These are phyloP conservation scores for Leptodactylus fallax DNA, from an alignment of 2,797 vertebrate species.

Conservation along the genomic window DNA sequence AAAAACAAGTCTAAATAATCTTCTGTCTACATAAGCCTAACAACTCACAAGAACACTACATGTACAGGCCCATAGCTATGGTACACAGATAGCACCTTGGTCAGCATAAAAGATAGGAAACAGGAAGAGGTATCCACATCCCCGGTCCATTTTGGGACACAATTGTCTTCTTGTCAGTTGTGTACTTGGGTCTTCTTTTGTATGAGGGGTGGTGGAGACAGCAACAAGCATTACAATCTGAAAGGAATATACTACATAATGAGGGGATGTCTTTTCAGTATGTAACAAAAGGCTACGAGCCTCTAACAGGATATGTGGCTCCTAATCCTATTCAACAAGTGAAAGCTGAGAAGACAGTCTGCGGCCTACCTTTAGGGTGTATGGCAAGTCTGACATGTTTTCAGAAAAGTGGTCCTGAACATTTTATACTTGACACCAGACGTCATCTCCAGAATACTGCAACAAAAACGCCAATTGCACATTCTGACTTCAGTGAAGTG, in stretches of 20 bases:
- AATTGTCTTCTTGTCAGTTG: background rate
- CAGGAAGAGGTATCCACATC: background rate
- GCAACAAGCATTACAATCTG: conserved; percentile 4
- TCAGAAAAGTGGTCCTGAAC: background rate
- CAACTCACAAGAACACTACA: background rate
- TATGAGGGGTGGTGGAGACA: background rate
- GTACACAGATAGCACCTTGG: background rate
- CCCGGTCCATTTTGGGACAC: background rate
- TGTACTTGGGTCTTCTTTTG: background rate
- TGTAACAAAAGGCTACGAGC: conserved; percentile 16
- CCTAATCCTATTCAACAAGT: conserved; percentile 14
- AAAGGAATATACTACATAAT: conserved; percentile 25
- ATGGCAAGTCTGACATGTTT: background rate
- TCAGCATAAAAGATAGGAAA: background rate
- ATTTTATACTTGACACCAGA: background rate
- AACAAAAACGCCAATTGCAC: background rate
- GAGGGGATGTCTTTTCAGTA: conserved; percentile 22
- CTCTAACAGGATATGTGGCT: conserved; percentile 20
- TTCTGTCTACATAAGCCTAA: background rate
- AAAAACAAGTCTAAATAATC: background rate
- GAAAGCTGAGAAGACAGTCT: conserved; percentile 10
- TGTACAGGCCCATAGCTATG: background rate
- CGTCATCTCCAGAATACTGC: background rate
- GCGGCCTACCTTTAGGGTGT: background rate
- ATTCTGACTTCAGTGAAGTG: no score